Conservation (phyloP, 2,113 vertebrate species). For the Anhinga rufa region DNA sequence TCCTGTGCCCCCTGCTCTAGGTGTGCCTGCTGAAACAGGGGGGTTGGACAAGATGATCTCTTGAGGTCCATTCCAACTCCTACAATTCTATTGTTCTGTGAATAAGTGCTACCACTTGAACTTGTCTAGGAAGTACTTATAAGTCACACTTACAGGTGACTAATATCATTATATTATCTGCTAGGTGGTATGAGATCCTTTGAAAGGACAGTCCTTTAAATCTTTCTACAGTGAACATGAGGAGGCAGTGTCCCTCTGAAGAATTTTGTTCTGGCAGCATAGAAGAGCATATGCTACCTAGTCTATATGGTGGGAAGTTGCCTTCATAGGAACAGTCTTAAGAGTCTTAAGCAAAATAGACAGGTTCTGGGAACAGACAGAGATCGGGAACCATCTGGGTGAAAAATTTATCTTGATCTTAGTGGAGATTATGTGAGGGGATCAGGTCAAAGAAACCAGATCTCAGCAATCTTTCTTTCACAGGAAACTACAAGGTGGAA, state of each 20-base stretch:
- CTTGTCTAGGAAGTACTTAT: background rate
- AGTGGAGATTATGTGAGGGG: background rate
- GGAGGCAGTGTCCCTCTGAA: background rate
- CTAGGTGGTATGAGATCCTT: background rate
- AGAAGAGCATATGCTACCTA: background rate
- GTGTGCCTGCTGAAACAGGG: too few relatives aligned
- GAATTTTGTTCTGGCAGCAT: background rate
- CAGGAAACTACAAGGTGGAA: background rate
- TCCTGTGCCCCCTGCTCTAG: too few relatives aligned
- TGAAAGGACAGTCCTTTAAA: background rate
- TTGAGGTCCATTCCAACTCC: too few relatives aligned
- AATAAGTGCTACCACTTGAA: background rate
- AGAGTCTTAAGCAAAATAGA: background rate
- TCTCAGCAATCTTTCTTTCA: background rate
- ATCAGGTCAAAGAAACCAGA: background rate
- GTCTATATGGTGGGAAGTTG: background rate
- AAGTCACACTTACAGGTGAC: background rate
- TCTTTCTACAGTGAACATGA: background rate
- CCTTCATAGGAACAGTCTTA: background rate
- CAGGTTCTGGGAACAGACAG: background rate
- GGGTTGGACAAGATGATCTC: too few relatives aligned
- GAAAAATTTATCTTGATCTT: background rate
- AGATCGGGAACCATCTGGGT: background rate
- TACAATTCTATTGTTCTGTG: too few relatives aligned
- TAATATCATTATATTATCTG: background rate